Percentiles rank a stretch among this genome's conserved stretches.
These are phyloP conservation scores for Charina bottae DNA, from an alignment of 2,113 vertebrate genomes.

Conservation along the genomic window DNA sequence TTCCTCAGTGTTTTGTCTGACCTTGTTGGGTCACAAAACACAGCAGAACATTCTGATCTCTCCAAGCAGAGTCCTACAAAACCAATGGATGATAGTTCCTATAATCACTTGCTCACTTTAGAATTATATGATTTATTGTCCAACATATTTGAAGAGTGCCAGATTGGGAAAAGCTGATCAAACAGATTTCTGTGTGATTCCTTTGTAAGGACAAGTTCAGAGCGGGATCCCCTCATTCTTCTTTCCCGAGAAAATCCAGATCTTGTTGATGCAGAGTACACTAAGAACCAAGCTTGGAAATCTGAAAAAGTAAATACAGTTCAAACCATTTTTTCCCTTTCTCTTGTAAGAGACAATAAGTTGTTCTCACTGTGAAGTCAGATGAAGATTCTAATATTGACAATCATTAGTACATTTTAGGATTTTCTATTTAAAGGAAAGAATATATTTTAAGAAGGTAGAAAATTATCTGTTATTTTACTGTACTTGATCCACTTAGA, in stretches of 20 bases:
- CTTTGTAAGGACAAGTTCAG: slow-evolving; percentile 88
- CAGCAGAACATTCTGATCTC: background rate
- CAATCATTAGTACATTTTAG: background rate
- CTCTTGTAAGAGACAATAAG: background rate
- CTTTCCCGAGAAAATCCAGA: slow-evolving; percentile 89
- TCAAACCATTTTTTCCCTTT: slow-evolving; percentile 12
- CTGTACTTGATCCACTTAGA: background rate
- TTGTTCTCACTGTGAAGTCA: background rate
- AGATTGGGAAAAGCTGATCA: background rate
- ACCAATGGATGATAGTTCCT: background rate
- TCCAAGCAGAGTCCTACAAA: background rate
- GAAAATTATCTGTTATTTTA: background rate
- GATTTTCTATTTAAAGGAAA: background rate
- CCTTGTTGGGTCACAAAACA: background rate
- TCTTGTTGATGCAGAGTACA: slow-evolving; percentile 95
- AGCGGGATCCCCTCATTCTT: slow-evolving; percentile 94
- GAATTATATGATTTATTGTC: background rate
- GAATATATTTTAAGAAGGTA: background rate
- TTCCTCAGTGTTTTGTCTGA: background rate
- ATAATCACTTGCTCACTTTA: background rate
- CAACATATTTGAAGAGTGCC: background rate
- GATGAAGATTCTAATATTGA: background rate
- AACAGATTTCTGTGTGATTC: slow-evolving; percentile 40
- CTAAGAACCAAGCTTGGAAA: slow-evolving; percentile 99
- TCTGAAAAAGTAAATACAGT: slow-evolving; percentile 86